phyloP scores from a whole-genome alignment of 2,797 vertebrate genomes.

The Anguilla pacifica region DNA sequence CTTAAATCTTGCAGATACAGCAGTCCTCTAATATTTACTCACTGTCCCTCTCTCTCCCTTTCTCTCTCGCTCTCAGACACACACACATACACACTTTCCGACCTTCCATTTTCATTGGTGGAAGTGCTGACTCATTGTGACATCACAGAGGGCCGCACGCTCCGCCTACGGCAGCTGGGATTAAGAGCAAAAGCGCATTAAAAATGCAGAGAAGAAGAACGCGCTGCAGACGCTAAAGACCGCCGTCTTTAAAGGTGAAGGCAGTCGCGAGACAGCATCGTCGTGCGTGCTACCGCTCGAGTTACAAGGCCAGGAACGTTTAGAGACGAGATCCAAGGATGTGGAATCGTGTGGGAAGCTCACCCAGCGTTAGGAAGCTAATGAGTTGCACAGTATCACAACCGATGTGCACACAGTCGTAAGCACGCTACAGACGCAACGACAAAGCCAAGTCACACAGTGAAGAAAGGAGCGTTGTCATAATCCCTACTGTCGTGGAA shows the following conservation, averaged over 20 bases:
- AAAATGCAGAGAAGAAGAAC: not conserved
- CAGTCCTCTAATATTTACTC: no score
- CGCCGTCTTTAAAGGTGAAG: not conserved
- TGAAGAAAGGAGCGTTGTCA: not conserved
- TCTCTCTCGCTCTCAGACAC: slow-evolving; percentile 4
- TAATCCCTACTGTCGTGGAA: not conserved
- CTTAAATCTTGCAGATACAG: no score
- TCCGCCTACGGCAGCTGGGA: slow-evolving; percentile 42
- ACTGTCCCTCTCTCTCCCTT: no score
- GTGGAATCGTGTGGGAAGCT: not conserved
- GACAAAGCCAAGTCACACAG: not conserved
- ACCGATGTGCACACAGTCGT: not conserved
- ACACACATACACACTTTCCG: no score
- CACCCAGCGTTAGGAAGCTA: not conserved
- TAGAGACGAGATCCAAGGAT: not conserved
- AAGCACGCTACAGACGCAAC: not conserved
- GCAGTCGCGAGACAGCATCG: not conserved
- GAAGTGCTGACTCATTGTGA: slow-evolving; percentile 55
- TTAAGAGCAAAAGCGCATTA: slow-evolving; percentile 13
- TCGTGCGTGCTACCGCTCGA: not conserved
- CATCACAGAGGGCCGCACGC: slow-evolving; percentile 27
- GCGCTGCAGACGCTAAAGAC: not conserved
- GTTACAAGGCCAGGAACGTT: not conserved
- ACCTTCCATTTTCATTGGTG: slow-evolving; percentile 40
- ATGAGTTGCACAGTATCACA: not conserved